Evolutionary conservation across 2,113 vertebrate species (phyloP).

Genomic region (Euleptes europaea): DNA sequence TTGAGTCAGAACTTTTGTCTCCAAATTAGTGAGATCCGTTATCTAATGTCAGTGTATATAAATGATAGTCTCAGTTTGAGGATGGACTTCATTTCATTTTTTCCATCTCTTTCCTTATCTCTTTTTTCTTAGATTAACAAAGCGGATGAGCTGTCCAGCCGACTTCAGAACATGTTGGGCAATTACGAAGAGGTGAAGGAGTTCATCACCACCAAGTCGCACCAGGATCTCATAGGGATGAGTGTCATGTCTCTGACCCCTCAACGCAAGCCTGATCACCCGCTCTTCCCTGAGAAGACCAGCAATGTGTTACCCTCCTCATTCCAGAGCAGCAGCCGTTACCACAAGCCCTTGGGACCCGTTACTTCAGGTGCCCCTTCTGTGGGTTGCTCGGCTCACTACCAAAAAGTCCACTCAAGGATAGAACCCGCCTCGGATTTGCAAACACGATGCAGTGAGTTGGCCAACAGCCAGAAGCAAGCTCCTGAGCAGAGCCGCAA

Average conservation of each 20-base stretch:
- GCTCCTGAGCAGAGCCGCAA: slow-evolving; percentile 25
- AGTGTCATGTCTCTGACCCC: slow-evolving; percentile 52
- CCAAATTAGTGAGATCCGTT: neutral
- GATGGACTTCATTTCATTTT: neutral
- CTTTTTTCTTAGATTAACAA: slow-evolving; percentile 83
- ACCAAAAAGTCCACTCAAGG: slow-evolving; percentile 66
- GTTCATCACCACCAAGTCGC: slow-evolving; percentile 70
- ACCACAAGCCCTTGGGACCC: slow-evolving; percentile 58
- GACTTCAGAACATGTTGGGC: slow-evolving; percentile 92
- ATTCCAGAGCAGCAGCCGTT: slow-evolving; percentile 67
- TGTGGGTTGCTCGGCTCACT: slow-evolving; percentile 57
- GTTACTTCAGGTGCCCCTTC: slow-evolving; percentile 50
- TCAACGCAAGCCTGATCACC: slow-evolving; percentile 58
- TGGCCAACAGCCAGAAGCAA: slow-evolving; percentile 45
- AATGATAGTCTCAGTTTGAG: neutral
- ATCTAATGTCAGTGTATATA: neutral
- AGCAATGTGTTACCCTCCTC: slow-evolving; percentile 53
- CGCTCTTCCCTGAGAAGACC: slow-evolving; percentile 65
- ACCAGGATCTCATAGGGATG: slow-evolving; percentile 69
- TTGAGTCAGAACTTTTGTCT: neutral
- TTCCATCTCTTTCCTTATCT: slow-evolving; percentile 15
- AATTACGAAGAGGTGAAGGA: slow-evolving; percentile 90
- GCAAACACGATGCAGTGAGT: slow-evolving; percentile 54
- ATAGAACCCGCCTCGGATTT: slow-evolving; percentile 51
- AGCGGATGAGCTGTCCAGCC: slow-evolving; percentile 90